phyloP scores from a whole-genome alignment of 2,797 vertebrate genomes.

The Sebastes taczanowskii region DNA sequence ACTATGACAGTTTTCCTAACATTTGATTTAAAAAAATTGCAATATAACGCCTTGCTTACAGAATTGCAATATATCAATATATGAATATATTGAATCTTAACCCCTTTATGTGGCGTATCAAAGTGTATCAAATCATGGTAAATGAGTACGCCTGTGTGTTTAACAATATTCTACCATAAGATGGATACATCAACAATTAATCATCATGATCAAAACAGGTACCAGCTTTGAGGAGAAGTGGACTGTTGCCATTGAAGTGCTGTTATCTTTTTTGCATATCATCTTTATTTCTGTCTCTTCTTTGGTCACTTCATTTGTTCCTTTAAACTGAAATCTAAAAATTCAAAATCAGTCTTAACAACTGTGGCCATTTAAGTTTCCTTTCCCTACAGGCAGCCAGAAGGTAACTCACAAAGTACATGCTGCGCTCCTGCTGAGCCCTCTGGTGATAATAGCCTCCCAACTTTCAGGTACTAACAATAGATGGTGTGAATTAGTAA shows the following conservation, averaged over 20 bases:
- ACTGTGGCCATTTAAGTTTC: background rate
- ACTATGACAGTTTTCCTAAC: too few species aligned
- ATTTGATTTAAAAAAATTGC: too few species aligned
- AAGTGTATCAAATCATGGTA: background rate
- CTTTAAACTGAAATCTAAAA: background rate
- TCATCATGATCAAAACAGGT: background rate
- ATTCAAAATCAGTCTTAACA: background rate
- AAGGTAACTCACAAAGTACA: slow-evolving; percentile 23
- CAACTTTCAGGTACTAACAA: slow-evolving; percentile 39
- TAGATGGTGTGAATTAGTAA: slow-evolving; percentile 51
- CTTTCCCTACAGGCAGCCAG: background rate
- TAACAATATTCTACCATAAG: background rate
- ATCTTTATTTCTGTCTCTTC: background rate
- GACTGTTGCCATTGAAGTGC: background rate
- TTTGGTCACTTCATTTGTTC: background rate
- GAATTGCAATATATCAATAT: too few species aligned
- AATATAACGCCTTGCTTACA: too few species aligned
- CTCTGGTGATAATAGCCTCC: slow-evolving; percentile 44
- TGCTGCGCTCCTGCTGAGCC: slow-evolving; percentile 32
- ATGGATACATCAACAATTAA: background rate
- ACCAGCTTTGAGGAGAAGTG: background rate
- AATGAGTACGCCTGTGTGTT: background rate
- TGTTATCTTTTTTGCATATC: background rate
- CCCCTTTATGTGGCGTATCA: too few species aligned
- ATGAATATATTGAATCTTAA: too few species aligned